Base-by-base conservation (phyloP, 2,113 vertebrate genomes). In the Hippocampus abdominalis region DNA sequence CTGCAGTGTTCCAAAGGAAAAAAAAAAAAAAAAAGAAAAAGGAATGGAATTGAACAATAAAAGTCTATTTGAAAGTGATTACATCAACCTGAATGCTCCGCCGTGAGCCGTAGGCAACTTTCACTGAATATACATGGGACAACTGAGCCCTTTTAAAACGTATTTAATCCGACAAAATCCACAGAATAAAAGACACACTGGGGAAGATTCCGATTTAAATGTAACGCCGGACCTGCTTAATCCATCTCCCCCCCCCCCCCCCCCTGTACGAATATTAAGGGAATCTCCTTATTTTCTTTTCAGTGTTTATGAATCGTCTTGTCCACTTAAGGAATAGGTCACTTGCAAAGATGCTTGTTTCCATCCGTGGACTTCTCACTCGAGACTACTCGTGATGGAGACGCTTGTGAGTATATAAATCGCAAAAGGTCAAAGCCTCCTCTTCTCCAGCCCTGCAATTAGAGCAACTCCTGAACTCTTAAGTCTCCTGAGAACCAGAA, bases 321-420 rank as follows among this genome's bases (percentile, higher is more conserved):
- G 71, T 71, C 42, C 10, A 61, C 70, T 72, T 66, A 63, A 48
- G 10, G 21, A 36, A 66, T 16, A 65, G 27, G 11, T n/a, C 51
- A 25, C 21, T 25, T 44, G 25, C 40, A 25, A 27, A 64, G 40
- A 64, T 25, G 15, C 42, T 27, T 27, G 63, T 48, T 23, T 64
- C 27, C 40, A 18, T 46, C 15, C 23, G 4, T 46, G 44, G 29
- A 67, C 72, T 61, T 72, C 44, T 62, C 69, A 70, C 64, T n/a
- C n/a, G 68, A 29, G 61, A 62, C 51, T 53, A 25, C 2, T 5
- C 69, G 60, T 69, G 40, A 79, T 59, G 66, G 73, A 74, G 53
- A 73, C 64, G 68, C 72, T 73, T 82, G 68, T 75, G 54, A 61
- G 65, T 79, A 75, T 77, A 87, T 77, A 83, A 80, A 90, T 74